Conservation (phyloP, 92 coral and sea anemone genomes). For the Zoanthus gigantus region DNA sequence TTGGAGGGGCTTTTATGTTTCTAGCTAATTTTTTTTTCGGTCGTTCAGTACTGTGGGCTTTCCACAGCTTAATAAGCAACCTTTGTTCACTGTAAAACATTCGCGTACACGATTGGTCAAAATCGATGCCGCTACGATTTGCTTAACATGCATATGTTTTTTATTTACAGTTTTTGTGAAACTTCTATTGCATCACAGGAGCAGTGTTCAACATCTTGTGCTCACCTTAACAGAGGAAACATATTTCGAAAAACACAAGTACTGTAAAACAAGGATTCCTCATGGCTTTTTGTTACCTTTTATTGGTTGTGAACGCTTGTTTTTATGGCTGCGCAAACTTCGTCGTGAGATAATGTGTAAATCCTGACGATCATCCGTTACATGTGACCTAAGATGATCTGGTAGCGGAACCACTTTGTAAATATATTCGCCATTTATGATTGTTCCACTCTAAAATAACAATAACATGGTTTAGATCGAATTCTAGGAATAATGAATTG, state of each 20-base stretch:
- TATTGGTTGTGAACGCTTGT: constrained; percentile 39
- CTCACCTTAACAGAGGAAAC: too few species aligned
- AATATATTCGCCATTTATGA: constrained; percentile 59
- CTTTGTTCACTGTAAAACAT: too few species aligned
- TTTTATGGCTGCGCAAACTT: constrained; percentile 37
- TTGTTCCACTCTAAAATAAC: constrained; percentile 69
- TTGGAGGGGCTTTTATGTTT: not conserved
- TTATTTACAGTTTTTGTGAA: too few species aligned
- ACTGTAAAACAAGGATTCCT: not conserved
- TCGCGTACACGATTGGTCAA: too few species aligned
- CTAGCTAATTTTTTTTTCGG: too few species aligned
- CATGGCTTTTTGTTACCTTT: constrained; percentile 42
- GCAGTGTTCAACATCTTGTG: too few species aligned
- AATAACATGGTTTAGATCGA: too few species aligned
- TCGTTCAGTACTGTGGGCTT: not conserved
- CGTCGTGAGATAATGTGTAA: constrained; percentile 77
- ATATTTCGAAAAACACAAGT: too few species aligned
- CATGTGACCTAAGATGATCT: constrained; percentile 53
- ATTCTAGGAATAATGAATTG: too few species aligned
- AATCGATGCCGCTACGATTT: too few species aligned
- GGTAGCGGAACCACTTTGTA: constrained; percentile 79
- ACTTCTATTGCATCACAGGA: too few species aligned
- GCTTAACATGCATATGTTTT: too few species aligned
- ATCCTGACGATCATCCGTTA: constrained; percentile 41
- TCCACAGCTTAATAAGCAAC: not conserved